Percentiles rank a stretch among this genome's conserved stretches.
Conservation (phyloP, 2,888 invertebrate genomes). For the Scaptomyza tumidula region DNA sequence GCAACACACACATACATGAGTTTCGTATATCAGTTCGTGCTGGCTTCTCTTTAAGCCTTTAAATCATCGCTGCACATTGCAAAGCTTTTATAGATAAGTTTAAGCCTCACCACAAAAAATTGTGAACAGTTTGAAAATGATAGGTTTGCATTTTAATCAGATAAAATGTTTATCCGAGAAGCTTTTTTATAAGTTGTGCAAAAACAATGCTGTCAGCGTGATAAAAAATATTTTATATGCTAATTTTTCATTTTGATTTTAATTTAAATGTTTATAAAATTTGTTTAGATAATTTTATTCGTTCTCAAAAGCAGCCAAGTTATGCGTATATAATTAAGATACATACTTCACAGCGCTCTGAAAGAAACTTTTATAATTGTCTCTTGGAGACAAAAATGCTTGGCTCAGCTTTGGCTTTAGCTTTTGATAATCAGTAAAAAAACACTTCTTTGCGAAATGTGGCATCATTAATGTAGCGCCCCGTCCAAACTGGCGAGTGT, state of each 20-base stretch:
- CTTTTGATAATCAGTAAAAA: constrained; percentile 52
- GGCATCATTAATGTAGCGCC: constrained; percentile 53
- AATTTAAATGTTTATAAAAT: too few species aligned
- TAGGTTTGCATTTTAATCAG: not conserved
- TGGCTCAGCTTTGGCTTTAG: constrained; percentile 20
- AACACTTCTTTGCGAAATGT: constrained; percentile 50
- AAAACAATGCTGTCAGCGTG: not conserved
- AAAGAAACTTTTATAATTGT: constrained; percentile 39
- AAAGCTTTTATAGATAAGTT: not conserved
- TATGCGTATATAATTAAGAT: constrained; percentile 8
- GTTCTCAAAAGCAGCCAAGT: not conserved
- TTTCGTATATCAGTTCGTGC: constrained; percentile 6
- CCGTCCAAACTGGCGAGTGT: constrained; percentile 35
- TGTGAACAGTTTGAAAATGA: too few species aligned
- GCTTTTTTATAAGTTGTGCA: not conserved
- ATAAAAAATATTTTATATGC: not conserved
- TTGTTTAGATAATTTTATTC: too few species aligned
- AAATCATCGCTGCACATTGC: constrained; percentile 7
- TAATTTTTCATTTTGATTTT: not conserved
- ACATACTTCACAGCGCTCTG: not conserved
- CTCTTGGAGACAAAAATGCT: constrained; percentile 15
- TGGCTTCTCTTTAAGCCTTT: constrained; percentile 30
- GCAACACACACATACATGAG: constrained; percentile 4
- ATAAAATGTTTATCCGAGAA: not conserved
- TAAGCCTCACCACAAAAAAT: not conserved